These are phyloP conservation scores for Pempheris klunzingeri DNA, from an alignment of 2,797 vertebrate genomes.

Conservation along the genomic window DNA sequence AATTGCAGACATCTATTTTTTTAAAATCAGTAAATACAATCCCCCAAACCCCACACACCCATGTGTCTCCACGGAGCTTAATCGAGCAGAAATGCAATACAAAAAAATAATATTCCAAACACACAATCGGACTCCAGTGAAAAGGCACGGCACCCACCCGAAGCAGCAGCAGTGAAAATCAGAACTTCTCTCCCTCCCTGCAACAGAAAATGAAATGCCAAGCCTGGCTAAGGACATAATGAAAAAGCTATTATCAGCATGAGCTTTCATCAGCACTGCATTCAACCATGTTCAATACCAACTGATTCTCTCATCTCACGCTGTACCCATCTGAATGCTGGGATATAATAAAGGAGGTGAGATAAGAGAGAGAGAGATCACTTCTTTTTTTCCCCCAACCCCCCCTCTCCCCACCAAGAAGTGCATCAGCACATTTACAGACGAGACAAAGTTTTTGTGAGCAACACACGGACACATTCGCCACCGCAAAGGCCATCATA, in stretches of 20 bases:
- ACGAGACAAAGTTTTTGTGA: conserved; percentile 27
- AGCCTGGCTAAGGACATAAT: conserved; percentile 73
- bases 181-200: conserved; percentile 47
- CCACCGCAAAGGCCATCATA: not conserved
- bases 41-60: not conserved
- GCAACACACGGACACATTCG: not conserved
- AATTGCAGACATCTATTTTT: conserved; percentile 40
- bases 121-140: conserved; percentile 36
- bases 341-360: conserved; percentile 60
- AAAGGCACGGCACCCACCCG: conserved; percentile 11
- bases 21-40: conserved; percentile 33
- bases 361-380: conserved; percentile 61
- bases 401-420: not conserved
- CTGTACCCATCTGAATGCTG: conserved; percentile 65
- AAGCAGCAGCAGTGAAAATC: conserved; percentile 32
- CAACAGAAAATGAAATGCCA: conserved; percentile 71
- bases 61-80: conserved; percentile 10
- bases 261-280: conserved; percentile 79
- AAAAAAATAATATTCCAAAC: conserved; percentile 51
- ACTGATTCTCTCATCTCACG: conserved; percentile 71
- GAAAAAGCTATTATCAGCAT: conserved; percentile 80
- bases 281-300: conserved; percentile 77
- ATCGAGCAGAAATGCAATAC: conserved; percentile 47
- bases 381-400: conserved; percentile 7
- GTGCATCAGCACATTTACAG: conserved; percentile 69